phyloP scores from a whole-genome alignment of 2,797 vertebrate species.

The Trachops cirrhosus region DNA sequence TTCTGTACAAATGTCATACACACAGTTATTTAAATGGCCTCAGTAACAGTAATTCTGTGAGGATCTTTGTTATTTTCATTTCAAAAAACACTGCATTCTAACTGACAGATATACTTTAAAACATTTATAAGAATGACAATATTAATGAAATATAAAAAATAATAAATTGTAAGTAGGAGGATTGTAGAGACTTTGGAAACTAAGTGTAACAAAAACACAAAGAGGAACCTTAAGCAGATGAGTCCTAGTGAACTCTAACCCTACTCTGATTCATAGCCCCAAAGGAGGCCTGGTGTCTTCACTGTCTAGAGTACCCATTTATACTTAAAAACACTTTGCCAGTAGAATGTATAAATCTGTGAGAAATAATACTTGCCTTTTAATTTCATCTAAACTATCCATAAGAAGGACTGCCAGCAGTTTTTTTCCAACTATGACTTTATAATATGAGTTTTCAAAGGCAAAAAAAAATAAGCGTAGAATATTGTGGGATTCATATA shows the following conservation, averaged over 20 bases:
- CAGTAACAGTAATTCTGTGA: not conserved
- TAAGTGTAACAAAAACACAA: not conserved
- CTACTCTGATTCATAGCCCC: not conserved
- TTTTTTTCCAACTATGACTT: constrained; percentile 50
- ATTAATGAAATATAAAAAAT: not conserved
- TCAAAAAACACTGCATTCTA: not conserved
- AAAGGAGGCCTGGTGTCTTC: not conserved
- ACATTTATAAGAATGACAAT: not conserved
- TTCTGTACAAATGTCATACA: not conserved
- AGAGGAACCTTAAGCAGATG: not conserved
- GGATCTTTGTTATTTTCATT: not conserved
- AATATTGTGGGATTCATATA: constrained; percentile 62
- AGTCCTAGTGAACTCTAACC: not conserved
- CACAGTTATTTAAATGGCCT: not conserved
- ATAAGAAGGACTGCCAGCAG: not conserved
- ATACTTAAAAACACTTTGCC: not conserved
- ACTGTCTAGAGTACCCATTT: not conserved
- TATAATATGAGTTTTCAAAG: constrained; percentile 68
- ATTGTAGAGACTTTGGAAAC: not conserved
- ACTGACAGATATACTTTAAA: not conserved
- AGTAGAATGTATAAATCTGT: not conserved
- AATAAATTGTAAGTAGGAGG: not conserved
- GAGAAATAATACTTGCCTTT: constrained; percentile 3
- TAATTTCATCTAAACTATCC: not conserved
- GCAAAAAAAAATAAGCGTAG: constrained; percentile 36